Conservation (phyloP, 2,797 vertebrate species). For the Cyprinella venusta region DNA sequence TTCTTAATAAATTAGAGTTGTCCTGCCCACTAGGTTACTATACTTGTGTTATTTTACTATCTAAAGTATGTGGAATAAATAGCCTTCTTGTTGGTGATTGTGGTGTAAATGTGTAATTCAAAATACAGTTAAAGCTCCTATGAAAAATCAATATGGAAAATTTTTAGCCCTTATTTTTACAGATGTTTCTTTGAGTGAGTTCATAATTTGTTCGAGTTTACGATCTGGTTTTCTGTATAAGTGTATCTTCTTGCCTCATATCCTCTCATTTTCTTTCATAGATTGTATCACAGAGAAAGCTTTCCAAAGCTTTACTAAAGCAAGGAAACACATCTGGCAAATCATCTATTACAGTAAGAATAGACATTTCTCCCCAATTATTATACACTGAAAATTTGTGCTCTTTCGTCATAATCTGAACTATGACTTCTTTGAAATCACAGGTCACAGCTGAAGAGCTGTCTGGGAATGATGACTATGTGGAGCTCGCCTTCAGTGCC, state of each 20-base stretch:
- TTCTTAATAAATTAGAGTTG: background rate
- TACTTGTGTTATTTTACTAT: background rate
- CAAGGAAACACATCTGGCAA: slow-evolving; percentile 97
- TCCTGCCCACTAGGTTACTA: background rate
- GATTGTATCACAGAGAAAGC: slow-evolving; percentile 98
- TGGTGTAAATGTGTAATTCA: background rate
- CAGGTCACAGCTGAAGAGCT: slow-evolving; percentile 81
- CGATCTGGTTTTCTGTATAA: background rate
- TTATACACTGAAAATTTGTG: background rate
- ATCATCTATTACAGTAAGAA: slow-evolving; percentile 94
- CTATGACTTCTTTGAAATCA: slow-evolving; percentile 69
- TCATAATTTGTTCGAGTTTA: background rate
- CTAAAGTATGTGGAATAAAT: background rate
- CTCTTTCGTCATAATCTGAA: slow-evolving; percentile 60
- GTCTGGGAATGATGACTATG: slow-evolving; percentile 96
- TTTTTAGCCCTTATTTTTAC: background rate
- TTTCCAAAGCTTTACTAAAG: slow-evolving; percentile 94
- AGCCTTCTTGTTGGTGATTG: background rate
- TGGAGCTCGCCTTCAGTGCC: slow-evolving; percentile 96
- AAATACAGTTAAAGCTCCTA: background rate
- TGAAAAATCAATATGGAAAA: background rate
- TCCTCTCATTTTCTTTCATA: slow-evolving; percentile 67
- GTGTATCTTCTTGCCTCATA: background rate
- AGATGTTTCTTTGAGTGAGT: background rate
- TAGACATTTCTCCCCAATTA: slow-evolving; percentile 27